Evolutionary conservation across 1,140 invertebrate species (phyloP).

Genomic region (Aplysia californica): DNA sequence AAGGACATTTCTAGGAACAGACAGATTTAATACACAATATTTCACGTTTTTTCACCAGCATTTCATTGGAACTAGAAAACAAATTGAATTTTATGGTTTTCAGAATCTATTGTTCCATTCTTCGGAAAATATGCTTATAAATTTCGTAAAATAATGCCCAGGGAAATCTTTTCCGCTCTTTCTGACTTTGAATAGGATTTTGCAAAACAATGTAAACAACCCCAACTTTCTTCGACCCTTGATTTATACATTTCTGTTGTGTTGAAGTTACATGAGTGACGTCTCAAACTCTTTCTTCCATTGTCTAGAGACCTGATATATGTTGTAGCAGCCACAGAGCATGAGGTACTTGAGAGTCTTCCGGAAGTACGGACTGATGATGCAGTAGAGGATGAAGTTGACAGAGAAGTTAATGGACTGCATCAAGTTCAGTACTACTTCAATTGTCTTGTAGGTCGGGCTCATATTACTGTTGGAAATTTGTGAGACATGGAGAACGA

Average conservation of each 20-base stretch:
- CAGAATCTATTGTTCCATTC: not conserved
- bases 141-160: not conserved
- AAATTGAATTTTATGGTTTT: too few species aligned
- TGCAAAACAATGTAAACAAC: not conserved
- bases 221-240: not conserved
- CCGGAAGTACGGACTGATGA: constrained; percentile 59
- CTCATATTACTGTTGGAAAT: constrained; percentile 46
- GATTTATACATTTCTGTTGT: not conserved
- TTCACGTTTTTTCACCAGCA: too few species aligned
- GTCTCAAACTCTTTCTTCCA: constrained; percentile 49
- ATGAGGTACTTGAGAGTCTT: constrained; percentile 55
- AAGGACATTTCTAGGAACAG: too few species aligned
- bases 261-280: constrained; percentile 40
- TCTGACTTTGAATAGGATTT: not conserved
- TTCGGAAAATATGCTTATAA: too few species aligned
- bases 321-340: constrained; percentile 52
- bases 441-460: constrained; percentile 46
- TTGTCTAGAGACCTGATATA: constrained; percentile 37
- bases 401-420: constrained; percentile 62
- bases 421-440: constrained; percentile 61
- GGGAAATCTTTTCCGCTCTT: not conserved
- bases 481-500: constrained; percentile 52
- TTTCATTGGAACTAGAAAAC: too few species aligned
- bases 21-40: too few species aligned
- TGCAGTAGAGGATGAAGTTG: constrained; percentile 62